phyloP scores from a whole-genome alignment of 1,140 invertebrate species.

The Mya arenaria region DNA sequence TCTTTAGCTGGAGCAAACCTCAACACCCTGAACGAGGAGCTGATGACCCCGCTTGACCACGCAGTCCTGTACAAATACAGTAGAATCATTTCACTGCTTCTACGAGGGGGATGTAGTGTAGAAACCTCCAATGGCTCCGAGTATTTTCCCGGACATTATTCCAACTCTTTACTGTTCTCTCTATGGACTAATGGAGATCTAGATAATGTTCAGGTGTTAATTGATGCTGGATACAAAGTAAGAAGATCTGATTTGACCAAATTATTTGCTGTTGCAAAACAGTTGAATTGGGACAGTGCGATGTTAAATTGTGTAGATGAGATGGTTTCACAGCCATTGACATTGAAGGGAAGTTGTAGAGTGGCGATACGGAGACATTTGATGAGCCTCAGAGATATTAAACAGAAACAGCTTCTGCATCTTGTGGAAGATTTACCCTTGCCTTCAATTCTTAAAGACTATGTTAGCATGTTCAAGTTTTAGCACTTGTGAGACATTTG shows the following conservation, averaged over 20 bases:
- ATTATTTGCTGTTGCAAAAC: conserved; percentile 5
- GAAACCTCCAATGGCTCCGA: conserved; percentile 50
- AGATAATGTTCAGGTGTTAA: conserved; percentile 37
- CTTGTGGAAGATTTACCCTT: conserved; percentile 25
- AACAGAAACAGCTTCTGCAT: conserved; percentile 2
- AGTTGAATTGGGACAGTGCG: conserved; percentile 33
- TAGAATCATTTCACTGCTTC: conserved; percentile 40
- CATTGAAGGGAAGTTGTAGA: conserved; percentile 15
- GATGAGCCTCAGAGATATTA: conserved; percentile 26
- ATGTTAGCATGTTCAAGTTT: conserved; percentile 40
- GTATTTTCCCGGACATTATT: conserved; percentile 50
- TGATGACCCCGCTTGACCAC: conserved; percentile 51
- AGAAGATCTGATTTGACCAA: conserved; percentile 24
- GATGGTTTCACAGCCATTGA: conserved; percentile 26
- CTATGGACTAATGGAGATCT: conserved; percentile 43
- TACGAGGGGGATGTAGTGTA: conserved; percentile 52
- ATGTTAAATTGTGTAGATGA: background rate
- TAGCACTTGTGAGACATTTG: no score
- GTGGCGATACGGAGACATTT: conserved; percentile 40
- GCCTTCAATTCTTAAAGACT: conserved; percentile 22
- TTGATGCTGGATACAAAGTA: conserved; percentile 45
- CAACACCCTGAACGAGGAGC: conserved; percentile 51
- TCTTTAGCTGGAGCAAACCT: conserved; percentile 52
- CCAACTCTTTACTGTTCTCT: conserved; percentile 52
- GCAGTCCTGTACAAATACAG: conserved; percentile 37